Conservation (phyloP, 2,888 invertebrate species). For the Endomychus coccineus region DNA sequence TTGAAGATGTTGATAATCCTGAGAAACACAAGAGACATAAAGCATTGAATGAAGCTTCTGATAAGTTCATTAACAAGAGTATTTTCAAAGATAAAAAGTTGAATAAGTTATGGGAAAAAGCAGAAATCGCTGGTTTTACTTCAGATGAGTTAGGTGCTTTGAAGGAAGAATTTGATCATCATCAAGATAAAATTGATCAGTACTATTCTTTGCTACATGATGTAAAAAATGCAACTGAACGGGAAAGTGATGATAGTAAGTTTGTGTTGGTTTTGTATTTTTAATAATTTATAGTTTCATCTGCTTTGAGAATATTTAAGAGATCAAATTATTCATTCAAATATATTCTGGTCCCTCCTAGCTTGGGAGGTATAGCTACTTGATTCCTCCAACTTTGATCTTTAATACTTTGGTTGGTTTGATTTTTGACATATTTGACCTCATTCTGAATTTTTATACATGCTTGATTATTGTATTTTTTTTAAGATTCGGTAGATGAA, state of each 20-base stretch:
- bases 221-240: constrained; percentile 52
- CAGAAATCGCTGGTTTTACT: constrained; percentile 80
- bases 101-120: constrained; percentile 84
- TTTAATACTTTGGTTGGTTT: too few species aligned
- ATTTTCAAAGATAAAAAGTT: constrained; percentile 85
- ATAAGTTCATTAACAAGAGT: constrained; percentile 63
- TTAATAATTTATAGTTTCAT: too few species aligned
- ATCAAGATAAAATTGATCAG: constrained; percentile 88
- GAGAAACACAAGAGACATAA: constrained; percentile 52
- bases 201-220: constrained; percentile 74
- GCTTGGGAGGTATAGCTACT: too few species aligned
- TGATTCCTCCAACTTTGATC: too few species aligned
- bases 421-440: too few species aligned
- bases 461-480: too few species aligned
- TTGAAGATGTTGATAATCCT: constrained; percentile 59
- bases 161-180: constrained; percentile 83
- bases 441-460: too few species aligned
- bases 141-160: constrained; percentile 73
- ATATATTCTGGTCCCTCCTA: too few species aligned
- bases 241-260: constrained; percentile 61
- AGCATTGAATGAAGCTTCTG: constrained; percentile 44
- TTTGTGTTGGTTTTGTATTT: too few species aligned
- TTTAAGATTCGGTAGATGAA: constrained; percentile 63
- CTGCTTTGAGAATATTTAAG: too few species aligned
- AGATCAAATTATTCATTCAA: too few species aligned